Evolutionary conservation across 2,888 invertebrate species (phyloP).

Genomic region (Idaea straminata): DNA sequence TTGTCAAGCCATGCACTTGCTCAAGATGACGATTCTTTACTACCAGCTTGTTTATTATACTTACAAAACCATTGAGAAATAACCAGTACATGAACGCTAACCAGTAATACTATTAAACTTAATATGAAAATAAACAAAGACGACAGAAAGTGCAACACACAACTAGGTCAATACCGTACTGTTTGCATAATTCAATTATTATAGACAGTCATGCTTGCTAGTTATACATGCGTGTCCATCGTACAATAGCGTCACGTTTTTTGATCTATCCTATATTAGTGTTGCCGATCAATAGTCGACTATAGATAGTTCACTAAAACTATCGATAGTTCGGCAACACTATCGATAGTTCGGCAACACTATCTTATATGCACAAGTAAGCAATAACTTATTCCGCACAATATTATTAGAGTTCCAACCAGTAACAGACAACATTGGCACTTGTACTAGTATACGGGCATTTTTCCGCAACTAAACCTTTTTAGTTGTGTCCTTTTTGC

Average conservation of each 20-base stretch:
- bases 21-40: not conserved
- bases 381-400: too few relatives aligned
- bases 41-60: not conserved
- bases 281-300: too few relatives aligned
- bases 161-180: not conserved
- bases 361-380: too few relatives aligned
- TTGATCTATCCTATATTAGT: not conserved
- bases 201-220: not conserved
- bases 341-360: too few relatives aligned
- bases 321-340: too few relatives aligned
- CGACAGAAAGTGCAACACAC: not conserved
- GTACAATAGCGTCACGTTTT: not conserved
- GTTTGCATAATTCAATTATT: constrained; percentile 1
- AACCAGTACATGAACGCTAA: not conserved
- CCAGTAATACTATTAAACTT: not conserved
- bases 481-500: too few relatives aligned
- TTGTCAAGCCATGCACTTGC: not conserved
- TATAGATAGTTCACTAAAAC: too few relatives aligned
- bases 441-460: too few relatives aligned
- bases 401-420: too few relatives aligned
- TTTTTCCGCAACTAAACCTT: too few relatives aligned
- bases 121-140: not conserved
- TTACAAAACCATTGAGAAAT: not conserved
- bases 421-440: too few relatives aligned
- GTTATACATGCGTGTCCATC: not conserved